phyloP scores from a whole-genome alignment of 2,888 invertebrate species.

The Lasius platythorax region DNA sequence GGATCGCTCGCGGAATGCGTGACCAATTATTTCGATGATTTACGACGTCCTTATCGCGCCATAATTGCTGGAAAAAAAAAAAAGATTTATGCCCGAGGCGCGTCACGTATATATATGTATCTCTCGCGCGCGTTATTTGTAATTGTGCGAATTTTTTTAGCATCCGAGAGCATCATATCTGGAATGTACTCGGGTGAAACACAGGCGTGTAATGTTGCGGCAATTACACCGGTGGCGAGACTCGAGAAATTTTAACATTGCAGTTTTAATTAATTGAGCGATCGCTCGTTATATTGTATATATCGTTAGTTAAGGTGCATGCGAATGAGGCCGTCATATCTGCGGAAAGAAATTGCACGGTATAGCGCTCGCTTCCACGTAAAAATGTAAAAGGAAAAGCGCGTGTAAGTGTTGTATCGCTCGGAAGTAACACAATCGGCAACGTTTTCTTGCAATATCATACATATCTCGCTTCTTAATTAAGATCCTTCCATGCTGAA shows the following conservation, averaged over 20 bases:
- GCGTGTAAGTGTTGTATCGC: background rate
- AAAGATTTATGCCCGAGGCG: slow-evolving; percentile 43
- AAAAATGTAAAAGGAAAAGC: background rate
- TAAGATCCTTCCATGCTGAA: background rate
- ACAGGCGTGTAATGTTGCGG: background rate
- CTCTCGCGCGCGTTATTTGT: slow-evolving; percentile 27
- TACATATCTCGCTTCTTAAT: background rate
- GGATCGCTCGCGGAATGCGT: slow-evolving; percentile 45
- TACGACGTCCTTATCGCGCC: slow-evolving; percentile 50
- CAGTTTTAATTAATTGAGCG: slow-evolving; percentile 43
- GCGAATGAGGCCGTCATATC: slow-evolving; percentile 21
- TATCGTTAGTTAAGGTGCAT: slow-evolving; percentile 9
- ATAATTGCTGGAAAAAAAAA: slow-evolving; percentile 53
- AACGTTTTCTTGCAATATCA: background rate
- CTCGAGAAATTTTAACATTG: slow-evolving; percentile 45
- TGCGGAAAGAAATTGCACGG: slow-evolving; percentile 29
- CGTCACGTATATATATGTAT: slow-evolving; percentile 9
- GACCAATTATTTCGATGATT: slow-evolving; percentile 58
- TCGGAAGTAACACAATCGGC: slow-evolving; percentile 14
- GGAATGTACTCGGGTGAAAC: slow-evolving; percentile 20
- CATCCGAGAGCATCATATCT: background rate
- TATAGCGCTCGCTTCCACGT: slow-evolving; percentile 1
- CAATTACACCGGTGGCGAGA: slow-evolving; percentile 31
- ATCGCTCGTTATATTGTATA: background rate
- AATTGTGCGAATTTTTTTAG: slow-evolving; percentile 12